Percentiles rank a stretch among this genome's conserved stretches.
These are phyloP conservation scores for Goniozus legneri DNA, from an alignment of 1,140 invertebrate genomes.

Conservation along the genomic window DNA sequence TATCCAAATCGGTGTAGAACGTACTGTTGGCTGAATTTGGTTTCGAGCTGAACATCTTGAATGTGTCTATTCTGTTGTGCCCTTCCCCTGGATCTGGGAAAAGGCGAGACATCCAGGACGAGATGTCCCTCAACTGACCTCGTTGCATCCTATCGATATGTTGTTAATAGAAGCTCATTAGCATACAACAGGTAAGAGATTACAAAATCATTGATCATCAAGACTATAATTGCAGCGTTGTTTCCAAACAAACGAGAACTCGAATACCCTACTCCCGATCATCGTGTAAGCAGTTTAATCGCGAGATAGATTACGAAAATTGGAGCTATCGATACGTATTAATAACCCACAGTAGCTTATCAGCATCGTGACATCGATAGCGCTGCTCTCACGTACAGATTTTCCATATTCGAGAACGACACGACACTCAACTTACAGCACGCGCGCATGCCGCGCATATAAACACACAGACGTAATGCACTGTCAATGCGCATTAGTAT, in stretches of 20 bases:
- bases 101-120: conserved; percentile 43
- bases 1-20: conserved; percentile 47
- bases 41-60: conserved; percentile 50
- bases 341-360: background rate
- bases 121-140: conserved; percentile 44
- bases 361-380: too few relatives aligned
- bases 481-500: too few relatives aligned
- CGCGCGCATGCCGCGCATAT: too few relatives aligned
- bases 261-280: background rate
- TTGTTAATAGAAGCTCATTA: conserved; percentile 16
- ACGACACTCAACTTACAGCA: too few relatives aligned
- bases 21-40: conserved; percentile 38
- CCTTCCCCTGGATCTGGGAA: conserved; percentile 40
- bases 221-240: background rate
- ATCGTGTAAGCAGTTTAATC: background rate
- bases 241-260: background rate
- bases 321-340: background rate
- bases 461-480: too few relatives aligned
- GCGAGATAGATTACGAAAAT: background rate
- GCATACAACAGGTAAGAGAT: background rate
- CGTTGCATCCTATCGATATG: conserved; percentile 43
- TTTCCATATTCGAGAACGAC: too few relatives aligned
- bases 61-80: conserved; percentile 20
- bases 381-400: too few relatives aligned
- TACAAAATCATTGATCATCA: background rate